Evolutionary conservation across 1,140 invertebrate genomes (phyloP), one percentile per base, ranked within the genome.

Genomic region (Brachionus rotundiformis): DNA sequence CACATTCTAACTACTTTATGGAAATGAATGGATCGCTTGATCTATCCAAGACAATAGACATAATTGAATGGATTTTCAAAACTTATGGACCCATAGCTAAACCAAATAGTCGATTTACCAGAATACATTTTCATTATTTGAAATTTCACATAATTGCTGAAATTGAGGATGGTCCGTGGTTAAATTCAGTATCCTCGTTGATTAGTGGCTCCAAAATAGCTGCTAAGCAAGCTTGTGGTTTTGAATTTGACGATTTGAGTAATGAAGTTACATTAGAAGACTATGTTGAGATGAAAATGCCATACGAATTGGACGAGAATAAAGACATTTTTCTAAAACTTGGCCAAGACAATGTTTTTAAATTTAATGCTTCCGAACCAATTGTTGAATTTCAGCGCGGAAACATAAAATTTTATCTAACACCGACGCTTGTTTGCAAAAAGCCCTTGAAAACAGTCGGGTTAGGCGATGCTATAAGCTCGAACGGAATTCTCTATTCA

Each of bases 61-160:
- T 89, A 83, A 84, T 89, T 4, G 82, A 87, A 49, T 89, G 88
- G 88, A 61, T 89, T 8, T 77, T 89, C 29, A 83, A 84, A 29
- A 88, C 83, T 16, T 89, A 84, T 83, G 89, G 88, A 8, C 86
- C 86, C 6, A 83, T 86, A 68, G 81, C 83, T 19, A 85, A 83
- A 29, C 85, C 84, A 11, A 83, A 84, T 3, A 85, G 85, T 3
- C 83, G 86, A 39, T 84, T 90, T 16, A 87, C 88, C 5, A 83
- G 89, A 65, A 86, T 90, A 39, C 89, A 90, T 83, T 89, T 89
- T 81, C 88, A 89, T 82, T 89, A 86, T 16, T 84, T 90, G n/a
- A 89, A 88, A 10, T 90, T 87, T 82, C 89, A 90, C 83, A 87
- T 90, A 36, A 85, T 88, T 61, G 88, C 87, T 29, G 83, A 82